Percentiles rank a stretch among this genome's conserved stretches.
These are phyloP conservation scores for Pteronotus mesoamericanus DNA, from an alignment of 2,797 vertebrate species.

Conservation along the genomic window DNA sequence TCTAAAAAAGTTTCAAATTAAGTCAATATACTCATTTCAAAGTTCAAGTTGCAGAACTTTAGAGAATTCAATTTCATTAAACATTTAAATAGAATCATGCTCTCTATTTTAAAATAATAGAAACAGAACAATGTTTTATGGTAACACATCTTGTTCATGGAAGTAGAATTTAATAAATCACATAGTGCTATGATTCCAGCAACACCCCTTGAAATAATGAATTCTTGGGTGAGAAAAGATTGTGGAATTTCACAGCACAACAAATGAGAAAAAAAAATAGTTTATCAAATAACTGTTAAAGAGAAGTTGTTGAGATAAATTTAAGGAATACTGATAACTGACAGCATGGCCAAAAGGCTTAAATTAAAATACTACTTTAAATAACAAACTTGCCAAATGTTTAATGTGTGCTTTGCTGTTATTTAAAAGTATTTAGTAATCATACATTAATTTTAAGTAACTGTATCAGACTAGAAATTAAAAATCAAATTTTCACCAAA, in stretches of 20 bases:
- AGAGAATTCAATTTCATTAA: conserved; percentile 49
- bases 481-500: conserved; percentile 32
- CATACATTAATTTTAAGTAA: not conserved
- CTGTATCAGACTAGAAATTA: not conserved
- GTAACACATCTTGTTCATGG: not conserved
- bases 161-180: conserved; percentile 51
- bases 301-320: conserved; percentile 1
- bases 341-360: not conserved
- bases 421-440: conserved; percentile 1
- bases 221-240: not conserved
- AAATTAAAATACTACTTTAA: conserved; percentile 2
- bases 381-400: not conserved
- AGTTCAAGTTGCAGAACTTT: conserved; percentile 12
- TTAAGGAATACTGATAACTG: not conserved
- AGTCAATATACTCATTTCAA: conserved; percentile 55
- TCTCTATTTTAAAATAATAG: conserved; percentile 32
- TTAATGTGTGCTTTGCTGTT: not conserved
- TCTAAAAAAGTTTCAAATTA: conserved; percentile 83
- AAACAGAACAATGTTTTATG: conserved; percentile 34
- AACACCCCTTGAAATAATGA: not conserved
- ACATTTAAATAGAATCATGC: conserved; percentile 44
- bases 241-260: conserved; percentile 15
- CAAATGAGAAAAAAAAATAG: not conserved
- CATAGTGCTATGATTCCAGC: not conserved
- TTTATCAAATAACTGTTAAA: conserved; percentile 2